Conservation (phyloP, 30 jellyfish, hydroid and myxozoan species). For the Pelagia noctiluca region DNA sequence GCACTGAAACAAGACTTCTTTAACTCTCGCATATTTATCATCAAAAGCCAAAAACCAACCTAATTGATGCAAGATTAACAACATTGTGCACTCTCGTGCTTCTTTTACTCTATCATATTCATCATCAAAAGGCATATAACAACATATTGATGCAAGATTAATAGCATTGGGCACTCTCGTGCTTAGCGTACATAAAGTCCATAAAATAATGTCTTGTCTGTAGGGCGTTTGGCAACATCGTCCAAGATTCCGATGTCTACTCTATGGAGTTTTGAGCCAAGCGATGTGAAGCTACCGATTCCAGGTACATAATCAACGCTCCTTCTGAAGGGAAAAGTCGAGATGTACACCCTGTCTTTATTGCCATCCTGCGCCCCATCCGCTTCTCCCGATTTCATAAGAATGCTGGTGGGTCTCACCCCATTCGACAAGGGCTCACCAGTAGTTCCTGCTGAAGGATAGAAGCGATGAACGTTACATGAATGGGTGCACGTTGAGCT, state of each 20-base stretch:
- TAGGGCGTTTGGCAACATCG: slow-evolving; percentile 49
- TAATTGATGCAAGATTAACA: too few species aligned
- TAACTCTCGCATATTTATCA: too few species aligned
- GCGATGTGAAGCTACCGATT: slow-evolving; percentile 62
- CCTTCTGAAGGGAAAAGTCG: slow-evolving; percentile 61
- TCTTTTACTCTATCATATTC: too few species aligned
- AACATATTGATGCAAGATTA: too few species aligned
- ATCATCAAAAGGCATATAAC: too few species aligned
- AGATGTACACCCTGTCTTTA: slow-evolving; percentile 72
- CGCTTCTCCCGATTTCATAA: slow-evolving; percentile 68
- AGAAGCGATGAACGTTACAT: slow-evolving; percentile 47
- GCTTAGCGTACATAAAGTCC: slow-evolving; percentile 62
- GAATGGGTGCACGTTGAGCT: slow-evolving; percentile 44
- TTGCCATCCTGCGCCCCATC: slow-evolving; percentile 77
- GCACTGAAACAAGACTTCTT: too few species aligned
- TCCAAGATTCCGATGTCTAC: slow-evolving; percentile 48
- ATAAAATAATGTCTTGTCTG: slow-evolving; percentile 48
- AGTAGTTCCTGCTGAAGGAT: slow-evolving; percentile 32
- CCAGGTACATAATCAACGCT: slow-evolving; percentile 71
- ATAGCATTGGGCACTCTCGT: too few species aligned
- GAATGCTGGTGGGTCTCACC: slow-evolving; percentile 17
- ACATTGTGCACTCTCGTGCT: too few species aligned
- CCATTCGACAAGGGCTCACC: slow-evolving; percentile 73
- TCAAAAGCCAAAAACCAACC: too few species aligned
- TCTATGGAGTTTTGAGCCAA: slow-evolving; percentile 10